Evolutionary conservation across 1,140 invertebrate species (phyloP).

Genomic region (Chymomyza costata): DNA sequence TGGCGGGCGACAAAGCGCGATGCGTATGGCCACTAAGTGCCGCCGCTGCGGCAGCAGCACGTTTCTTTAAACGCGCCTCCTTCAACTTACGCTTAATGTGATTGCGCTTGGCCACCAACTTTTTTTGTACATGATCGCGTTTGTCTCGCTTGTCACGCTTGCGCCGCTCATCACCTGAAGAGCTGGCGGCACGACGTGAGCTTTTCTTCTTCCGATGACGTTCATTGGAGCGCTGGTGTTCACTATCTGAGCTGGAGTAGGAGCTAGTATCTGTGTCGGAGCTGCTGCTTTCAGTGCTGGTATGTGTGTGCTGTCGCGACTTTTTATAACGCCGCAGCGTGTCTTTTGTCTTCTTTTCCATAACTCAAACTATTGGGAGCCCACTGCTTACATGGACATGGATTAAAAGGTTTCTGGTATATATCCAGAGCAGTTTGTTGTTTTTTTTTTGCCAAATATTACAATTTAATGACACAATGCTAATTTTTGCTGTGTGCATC

Average conservation of each 20-base stretch:
- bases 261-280: slow-evolving; percentile 55
- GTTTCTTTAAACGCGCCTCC: slow-evolving; percentile 67
- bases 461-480: too few species aligned
- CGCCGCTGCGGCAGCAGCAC: slow-evolving; percentile 44
- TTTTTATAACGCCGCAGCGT: slow-evolving; percentile 67
- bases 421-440: too few species aligned
- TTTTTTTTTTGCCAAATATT: too few species aligned
- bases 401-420: too few species aligned
- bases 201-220: slow-evolving; percentile 66
- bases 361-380: too few species aligned
- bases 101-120: slow-evolving; percentile 67
- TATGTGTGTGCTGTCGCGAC: slow-evolving; percentile 48
- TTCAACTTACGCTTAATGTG: slow-evolving; percentile 70
- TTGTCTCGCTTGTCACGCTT: slow-evolving; percentile 57
- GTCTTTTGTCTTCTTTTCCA: slow-evolving; percentile 72
- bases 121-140: slow-evolving; percentile 64
- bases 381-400: neutral
- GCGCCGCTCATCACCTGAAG: slow-evolving; percentile 59
- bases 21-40: slow-evolving; percentile 58
- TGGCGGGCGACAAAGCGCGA: slow-evolving; percentile 57
- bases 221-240: slow-evolving; percentile 38
- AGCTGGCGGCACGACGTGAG: slow-evolving; percentile 45
- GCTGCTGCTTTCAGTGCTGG: slow-evolving; percentile 70
- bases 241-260: slow-evolving; percentile 63
- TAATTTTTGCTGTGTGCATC: too few species aligned